phyloP scores from a whole-genome alignment of 2,888 invertebrate species.

The Ashinkailepas kermadecensis region DNA sequence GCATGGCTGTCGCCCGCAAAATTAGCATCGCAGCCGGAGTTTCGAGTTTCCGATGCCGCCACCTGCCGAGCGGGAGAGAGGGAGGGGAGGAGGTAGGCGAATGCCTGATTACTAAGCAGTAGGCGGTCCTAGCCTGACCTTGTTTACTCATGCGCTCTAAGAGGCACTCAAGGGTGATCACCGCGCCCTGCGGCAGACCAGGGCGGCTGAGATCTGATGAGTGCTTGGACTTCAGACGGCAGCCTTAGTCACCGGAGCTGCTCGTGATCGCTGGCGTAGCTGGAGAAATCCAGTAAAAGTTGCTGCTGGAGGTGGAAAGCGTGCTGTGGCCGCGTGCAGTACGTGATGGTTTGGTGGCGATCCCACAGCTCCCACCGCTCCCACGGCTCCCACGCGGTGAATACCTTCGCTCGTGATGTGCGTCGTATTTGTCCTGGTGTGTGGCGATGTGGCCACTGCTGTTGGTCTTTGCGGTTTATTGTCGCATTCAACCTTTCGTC shows the following conservation, averaged over 20 bases:
- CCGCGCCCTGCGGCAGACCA: too few relatives aligned
- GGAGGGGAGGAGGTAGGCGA: neutral
- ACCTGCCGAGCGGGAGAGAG: neutral
- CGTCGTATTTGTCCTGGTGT: too few relatives aligned
- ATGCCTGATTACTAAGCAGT: too few relatives aligned
- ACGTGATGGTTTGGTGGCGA: neutral
- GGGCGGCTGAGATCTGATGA: too few relatives aligned
- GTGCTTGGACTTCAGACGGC: slow-evolving; percentile 3
- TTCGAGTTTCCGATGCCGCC: neutral
- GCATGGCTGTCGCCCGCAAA: neutral
- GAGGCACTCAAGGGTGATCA: neutral
- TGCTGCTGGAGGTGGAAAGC: neutral
- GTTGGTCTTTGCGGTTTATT: too few relatives aligned
- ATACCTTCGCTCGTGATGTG: too few relatives aligned
- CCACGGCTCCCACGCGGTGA: neutral
- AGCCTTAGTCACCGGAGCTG: neutral
- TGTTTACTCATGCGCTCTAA: neutral
- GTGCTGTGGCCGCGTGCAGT: neutral
- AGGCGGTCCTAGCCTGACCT: neutral
- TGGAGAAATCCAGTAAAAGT: neutral
- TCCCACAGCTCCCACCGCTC: neutral
- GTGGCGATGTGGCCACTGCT: too few relatives aligned
- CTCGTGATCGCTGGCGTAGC: neutral
- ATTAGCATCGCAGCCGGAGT: neutral
- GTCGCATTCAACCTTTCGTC: too few relatives aligned